Evolutionary conservation across 2,797 vertebrate genomes (phyloP).

Genomic region (Caiman crocodilus): DNA sequence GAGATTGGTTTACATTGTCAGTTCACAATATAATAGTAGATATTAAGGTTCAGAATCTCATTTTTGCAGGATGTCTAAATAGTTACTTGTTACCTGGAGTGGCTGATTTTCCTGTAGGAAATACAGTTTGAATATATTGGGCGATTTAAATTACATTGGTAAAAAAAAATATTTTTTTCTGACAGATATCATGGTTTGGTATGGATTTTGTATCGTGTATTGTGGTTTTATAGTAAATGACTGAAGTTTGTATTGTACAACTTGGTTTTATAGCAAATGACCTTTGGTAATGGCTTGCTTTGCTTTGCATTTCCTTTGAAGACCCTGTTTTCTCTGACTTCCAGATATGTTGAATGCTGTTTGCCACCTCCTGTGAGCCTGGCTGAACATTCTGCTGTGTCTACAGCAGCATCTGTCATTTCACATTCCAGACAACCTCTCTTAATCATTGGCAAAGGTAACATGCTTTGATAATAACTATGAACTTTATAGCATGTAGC

Average conservation of each 20-base stretch:
- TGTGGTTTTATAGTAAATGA: not conserved
- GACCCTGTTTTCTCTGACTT: constrained; percentile 20
- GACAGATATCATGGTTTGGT: not conserved
- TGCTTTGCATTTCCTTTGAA: not conserved
- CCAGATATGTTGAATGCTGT: constrained; percentile 82
- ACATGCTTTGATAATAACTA: not conserved
- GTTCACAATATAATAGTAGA: not conserved
- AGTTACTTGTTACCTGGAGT: not conserved
- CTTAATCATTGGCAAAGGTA: constrained; percentile 96
- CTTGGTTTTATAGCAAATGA: not conserved
- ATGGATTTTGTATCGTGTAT: not conserved
- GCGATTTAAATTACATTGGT: not conserved
- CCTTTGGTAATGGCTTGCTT: not conserved
- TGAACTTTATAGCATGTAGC: not conserved
- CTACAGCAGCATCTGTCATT: constrained; percentile 81
- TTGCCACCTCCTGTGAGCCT: constrained; percentile 87
- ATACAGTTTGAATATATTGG: not conserved
- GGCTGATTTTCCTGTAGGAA: not conserved
- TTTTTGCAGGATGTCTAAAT: not conserved
- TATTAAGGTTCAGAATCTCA: not conserved
- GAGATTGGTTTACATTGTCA: not conserved
- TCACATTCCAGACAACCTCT: constrained; percentile 88
- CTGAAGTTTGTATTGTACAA: not conserved
- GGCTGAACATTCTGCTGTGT: constrained; percentile 82
- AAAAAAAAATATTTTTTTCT: not conserved